Base-by-base conservation (phyloP, 2,797 vertebrate genomes). In the Anisognathus igniventris region DNA sequence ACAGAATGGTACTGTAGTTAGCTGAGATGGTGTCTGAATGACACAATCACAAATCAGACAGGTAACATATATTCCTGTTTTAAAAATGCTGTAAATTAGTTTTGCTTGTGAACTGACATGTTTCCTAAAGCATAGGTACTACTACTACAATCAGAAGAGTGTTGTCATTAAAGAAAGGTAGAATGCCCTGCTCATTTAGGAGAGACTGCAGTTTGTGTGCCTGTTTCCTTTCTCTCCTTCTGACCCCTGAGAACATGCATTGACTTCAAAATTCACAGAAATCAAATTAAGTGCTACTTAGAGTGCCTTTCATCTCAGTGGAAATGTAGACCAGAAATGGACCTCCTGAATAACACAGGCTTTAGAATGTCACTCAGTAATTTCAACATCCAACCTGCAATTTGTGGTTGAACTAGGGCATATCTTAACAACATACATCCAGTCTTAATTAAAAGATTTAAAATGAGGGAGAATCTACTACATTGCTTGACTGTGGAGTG, bases 261-360 rank as follows among this genome's bases (percentile, higher is more conserved):
- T 75, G 78, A 81, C 91, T 96, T 94, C 66, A 70, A n/a, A 91
- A 94, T 91, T 90, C 44, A 90, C 56, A 57, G 81, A 96, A 97
- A 91, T 96, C 42, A 81, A 86, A 92, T 96, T 86, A 96, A 48
- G 70, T 76, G 75, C 68, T 89, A n/a, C 92, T 96, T 93, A 67
- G 50, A 92, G 57, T 90, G 78, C 75, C 89, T 96, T 96, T 94
- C 66, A 90, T 96, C 66, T 62, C 40, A 22, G 27, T 81, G 50
- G 44, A 92, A 91, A 73, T 73, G 58, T 42, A 78, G 82, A 72
- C 47, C 62, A 92, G 76, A 47, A 96, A 44, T 66, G 73, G 62
- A 91, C 68, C 70, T 91, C 51, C 50, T 88, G 62, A 48, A 22
- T 90, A 92, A 73, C 58, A 68, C 35, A 84, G 58, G 16, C 54